Percentiles rank a stretch among this genome's conserved stretches.
phyloP scores from a whole-genome alignment of 2,888 invertebrate genomes.

The Cryptosula pallasiana region DNA sequence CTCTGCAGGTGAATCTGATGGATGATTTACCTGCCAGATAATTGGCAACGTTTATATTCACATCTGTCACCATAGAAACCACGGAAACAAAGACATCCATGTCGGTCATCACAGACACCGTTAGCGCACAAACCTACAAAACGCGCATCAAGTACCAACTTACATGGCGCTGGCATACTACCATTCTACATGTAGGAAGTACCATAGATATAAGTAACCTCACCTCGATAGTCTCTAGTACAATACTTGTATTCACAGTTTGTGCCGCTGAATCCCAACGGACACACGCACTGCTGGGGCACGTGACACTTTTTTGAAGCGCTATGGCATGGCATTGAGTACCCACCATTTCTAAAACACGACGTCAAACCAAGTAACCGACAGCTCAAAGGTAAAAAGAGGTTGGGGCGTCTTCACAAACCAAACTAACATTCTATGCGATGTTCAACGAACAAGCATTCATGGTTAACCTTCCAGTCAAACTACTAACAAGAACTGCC shows the following conservation, averaged over 20 bases:
- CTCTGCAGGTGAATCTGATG: no score
- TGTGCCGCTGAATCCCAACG: background rate
- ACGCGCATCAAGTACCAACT: no score
- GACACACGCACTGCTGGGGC: constrained; percentile 7
- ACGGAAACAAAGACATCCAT: constrained; percentile 10
- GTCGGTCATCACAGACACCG: background rate
- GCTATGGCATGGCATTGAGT: constrained; percentile 7
- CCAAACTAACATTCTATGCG: no score
- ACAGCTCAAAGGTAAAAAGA: no score
- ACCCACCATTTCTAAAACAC: constrained; percentile 10
- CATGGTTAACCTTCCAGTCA: no score
- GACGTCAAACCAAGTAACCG: no score
- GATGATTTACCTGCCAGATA: background rate
- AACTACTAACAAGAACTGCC: no score
- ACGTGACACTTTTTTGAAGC: background rate
- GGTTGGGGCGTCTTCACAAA: no score
- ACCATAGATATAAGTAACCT: no score
- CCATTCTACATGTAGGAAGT: no score
- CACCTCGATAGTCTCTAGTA: background rate
- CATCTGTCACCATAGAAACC: constrained; percentile 12
- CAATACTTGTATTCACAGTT: background rate
- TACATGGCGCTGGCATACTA: no score
- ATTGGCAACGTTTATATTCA: background rate
- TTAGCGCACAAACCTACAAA: background rate
- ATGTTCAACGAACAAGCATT: no score